These are phyloP conservation scores for Temnothorax curvispinosus DNA, from an alignment of 1,140 invertebrate genomes.

Conservation along the genomic window DNA sequence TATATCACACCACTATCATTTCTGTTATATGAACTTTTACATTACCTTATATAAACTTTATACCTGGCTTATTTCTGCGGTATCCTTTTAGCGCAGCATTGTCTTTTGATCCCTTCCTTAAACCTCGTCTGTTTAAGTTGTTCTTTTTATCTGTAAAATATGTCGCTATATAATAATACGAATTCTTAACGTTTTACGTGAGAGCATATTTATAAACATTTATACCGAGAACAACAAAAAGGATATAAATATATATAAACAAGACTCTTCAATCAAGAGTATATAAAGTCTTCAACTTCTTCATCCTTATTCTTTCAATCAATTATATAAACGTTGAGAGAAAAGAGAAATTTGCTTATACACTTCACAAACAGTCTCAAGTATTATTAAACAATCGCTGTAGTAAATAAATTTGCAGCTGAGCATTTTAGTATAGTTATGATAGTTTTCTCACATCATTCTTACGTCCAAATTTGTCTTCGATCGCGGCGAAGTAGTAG, in stretches of 20 bases:
- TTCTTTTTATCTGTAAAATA: not conserved
- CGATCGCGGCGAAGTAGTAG: not conserved
- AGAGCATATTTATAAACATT: not conserved
- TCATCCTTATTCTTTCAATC: not conserved
- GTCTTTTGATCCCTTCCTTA: not conserved
- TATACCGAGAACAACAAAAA: not conserved
- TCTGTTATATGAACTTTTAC: not conserved
- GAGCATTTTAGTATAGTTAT: not conserved
- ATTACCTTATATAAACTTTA: not conserved
- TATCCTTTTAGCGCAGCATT: not conserved
- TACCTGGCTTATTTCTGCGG: not conserved
- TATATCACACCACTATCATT: conserved; percentile 61
- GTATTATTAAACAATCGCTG: not conserved
- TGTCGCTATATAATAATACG: not conserved
- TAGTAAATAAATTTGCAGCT: not conserved
- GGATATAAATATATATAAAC: not conserved
- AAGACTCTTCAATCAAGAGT: not conserved
- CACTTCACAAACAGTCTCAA: not conserved
- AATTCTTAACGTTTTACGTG: not conserved
- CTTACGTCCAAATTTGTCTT: conserved; percentile 33
- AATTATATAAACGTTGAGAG: not conserved
- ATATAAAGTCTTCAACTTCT: not conserved
- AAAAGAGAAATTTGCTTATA: not conserved
- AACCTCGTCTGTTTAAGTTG: not conserved
- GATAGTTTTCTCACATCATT: not conserved